These are phyloP conservation scores for Crossoptilon crossoptilon DNA, from an alignment of 2,797 vertebrate genomes.

Conservation along the genomic window DNA sequence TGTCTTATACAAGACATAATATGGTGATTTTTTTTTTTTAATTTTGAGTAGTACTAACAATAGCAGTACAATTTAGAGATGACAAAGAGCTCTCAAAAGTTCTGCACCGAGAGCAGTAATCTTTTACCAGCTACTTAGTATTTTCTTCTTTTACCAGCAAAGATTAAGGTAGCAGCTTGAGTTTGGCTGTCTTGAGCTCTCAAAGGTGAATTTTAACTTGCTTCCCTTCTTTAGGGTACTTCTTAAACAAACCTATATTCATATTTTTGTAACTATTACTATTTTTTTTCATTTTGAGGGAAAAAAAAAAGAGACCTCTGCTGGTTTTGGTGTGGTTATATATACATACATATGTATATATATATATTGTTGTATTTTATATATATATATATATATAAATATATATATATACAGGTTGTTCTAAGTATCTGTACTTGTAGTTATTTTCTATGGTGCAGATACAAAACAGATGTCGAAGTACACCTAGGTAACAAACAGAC, in stretches of 20 bases:
- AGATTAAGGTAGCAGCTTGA: neutral
- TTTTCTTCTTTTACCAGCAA: neutral
- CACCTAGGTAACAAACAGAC: neutral
- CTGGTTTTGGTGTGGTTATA: neutral
- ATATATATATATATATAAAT: neutral
- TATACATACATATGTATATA: neutral
- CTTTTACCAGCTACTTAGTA: neutral
- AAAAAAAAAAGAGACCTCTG: neutral
- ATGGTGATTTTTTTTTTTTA: neutral
- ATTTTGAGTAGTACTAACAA: neutral
- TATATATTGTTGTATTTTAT: no score
- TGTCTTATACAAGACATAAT: neutral
- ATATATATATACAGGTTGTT: neutral
- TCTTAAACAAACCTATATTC: neutral
- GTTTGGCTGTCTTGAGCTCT: neutral
- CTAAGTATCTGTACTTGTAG: neutral
- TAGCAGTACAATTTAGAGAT: neutral
- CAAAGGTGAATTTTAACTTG: neutral
- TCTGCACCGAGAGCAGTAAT: neutral
- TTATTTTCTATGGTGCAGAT: neutral
- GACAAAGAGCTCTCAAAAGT: neutral
- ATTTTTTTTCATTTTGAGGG: accelerated
- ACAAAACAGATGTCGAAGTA: neutral
- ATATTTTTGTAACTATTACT: neutral
- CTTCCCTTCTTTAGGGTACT: neutral